A percentile compares a stretch with the other conserved stretches of the same genome.
phyloP scores from a whole-genome alignment of 2,888 invertebrate species.

The Agrotis segetum region DNA sequence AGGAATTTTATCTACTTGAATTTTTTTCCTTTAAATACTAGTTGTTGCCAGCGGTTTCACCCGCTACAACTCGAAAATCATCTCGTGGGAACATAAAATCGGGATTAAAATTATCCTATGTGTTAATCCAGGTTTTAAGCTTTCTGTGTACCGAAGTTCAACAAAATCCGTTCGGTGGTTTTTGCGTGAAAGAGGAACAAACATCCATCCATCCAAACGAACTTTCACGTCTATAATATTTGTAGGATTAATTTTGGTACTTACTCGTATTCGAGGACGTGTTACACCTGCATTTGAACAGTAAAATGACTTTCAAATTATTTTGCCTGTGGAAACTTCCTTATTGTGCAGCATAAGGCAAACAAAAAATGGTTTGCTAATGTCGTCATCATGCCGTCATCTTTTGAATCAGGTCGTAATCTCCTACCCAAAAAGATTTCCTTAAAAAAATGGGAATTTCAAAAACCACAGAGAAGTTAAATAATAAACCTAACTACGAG shows the following conservation, averaged over 20 bases:
- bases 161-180: too few relatives aligned
- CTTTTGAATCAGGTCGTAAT: conserved; percentile 19
- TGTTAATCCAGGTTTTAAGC: too few relatives aligned
- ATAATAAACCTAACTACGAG: too few relatives aligned
- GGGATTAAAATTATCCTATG: too few relatives aligned
- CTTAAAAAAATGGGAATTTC: background rate
- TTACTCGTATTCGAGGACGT: background rate
- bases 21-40: background rate
- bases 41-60: too few relatives aligned
- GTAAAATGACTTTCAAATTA: background rate
- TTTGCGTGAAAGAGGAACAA: too few relatives aligned
- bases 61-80: too few relatives aligned
- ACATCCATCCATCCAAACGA: too few relatives aligned
- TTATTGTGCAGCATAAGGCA: background rate
- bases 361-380: background rate
- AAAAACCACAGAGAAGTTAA: background rate
- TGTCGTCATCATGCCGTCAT: conserved; percentile 4
- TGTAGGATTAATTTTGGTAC: too few relatives aligned
- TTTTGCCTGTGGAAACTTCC: background rate
- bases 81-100: too few relatives aligned
- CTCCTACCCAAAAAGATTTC: conserved; percentile 17
- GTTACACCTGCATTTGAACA: background rate
- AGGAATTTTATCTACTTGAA: background rate
- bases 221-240: too few relatives aligned
- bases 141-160: too few relatives aligned